A percentile compares a stretch with the other conserved stretches of the same genome.
phyloP scores from a whole-genome alignment of 2,113 vertebrate species.

The Acinonyx jubatus region DNA sequence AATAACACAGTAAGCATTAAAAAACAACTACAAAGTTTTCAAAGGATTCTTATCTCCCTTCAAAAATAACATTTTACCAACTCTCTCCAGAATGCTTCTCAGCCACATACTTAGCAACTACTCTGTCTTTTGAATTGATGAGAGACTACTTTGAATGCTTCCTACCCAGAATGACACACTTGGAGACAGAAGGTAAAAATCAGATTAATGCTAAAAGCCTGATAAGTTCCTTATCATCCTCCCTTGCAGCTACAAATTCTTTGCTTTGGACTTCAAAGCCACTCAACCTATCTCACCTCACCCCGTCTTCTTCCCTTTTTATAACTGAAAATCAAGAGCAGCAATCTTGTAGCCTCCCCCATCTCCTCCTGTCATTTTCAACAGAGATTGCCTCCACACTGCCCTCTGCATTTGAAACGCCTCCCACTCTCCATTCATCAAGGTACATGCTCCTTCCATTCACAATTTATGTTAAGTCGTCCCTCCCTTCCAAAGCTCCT shows the following conservation, averaged over 20 bases:
- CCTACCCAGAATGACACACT: not conserved
- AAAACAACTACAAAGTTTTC: not conserved
- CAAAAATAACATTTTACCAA: not conserved
- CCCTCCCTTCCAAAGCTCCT: not conserved
- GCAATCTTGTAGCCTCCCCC: too few species aligned
- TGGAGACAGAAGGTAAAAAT: not conserved
- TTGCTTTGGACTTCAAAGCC: not conserved
- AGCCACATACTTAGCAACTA: not conserved
- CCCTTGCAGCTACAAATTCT: not conserved
- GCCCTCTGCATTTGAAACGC: constrained; percentile 55
- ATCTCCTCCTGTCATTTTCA: not conserved
- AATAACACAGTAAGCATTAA: not conserved
- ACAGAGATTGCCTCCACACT: constrained; percentile 52
- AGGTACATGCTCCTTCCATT: constrained; percentile 54
- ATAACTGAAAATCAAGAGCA: not conserved
- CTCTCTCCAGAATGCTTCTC: not conserved
- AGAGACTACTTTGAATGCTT: not conserved
- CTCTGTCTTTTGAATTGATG: not conserved
- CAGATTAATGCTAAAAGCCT: not conserved
- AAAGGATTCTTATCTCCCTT: not conserved
- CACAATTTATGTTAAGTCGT: constrained; percentile 52
- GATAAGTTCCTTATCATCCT: not conserved
- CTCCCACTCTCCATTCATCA: constrained; percentile 56
- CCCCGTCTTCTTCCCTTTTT: not conserved
- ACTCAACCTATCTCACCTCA: not conserved